Evolutionary conservation across 2,888 invertebrate species (phyloP).

Genomic region (Zaprionus obscuricornis): DNA sequence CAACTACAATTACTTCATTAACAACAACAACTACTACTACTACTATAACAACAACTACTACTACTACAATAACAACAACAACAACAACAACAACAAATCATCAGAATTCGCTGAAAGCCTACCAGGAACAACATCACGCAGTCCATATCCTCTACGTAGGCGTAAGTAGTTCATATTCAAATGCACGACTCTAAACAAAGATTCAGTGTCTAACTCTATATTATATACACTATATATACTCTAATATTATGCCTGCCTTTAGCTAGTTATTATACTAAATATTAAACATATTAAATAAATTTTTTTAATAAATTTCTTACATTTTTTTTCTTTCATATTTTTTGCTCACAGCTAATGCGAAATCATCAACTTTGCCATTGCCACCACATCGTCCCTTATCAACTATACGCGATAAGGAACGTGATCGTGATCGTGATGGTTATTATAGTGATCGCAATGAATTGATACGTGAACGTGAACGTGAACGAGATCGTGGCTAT

Average conservation of each 20-base stretch:
- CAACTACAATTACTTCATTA: conserved; percentile 29
- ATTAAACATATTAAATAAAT: not conserved
- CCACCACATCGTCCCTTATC: conserved; percentile 88
- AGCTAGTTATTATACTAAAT: conserved; percentile 17
- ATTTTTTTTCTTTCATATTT: no score
- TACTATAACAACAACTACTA: conserved; percentile 35
- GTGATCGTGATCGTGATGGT: conserved; percentile 90
- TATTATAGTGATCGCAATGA: conserved; percentile 96
- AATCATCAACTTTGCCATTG: conserved; percentile 92
- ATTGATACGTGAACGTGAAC: conserved; percentile 89
- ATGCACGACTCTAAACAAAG: conserved; percentile 52
- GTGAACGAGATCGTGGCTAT: conserved; percentile 90
- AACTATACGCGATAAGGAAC: conserved; percentile 84
- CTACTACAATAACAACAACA: conserved; percentile 33
- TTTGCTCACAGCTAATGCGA: conserved; percentile 86
- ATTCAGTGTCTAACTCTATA: conserved; percentile 27
- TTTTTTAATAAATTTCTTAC: no score
- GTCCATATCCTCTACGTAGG: conserved; percentile 92
- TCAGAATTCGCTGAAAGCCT: conserved; percentile 94
- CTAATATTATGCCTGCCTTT: conserved; percentile 27
- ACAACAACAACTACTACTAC: conserved; percentile 11
- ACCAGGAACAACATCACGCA: conserved; percentile 92
- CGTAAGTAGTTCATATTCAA: conserved; percentile 87
- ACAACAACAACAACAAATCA: conserved; percentile 56
- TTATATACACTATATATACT: conserved; percentile 4